Base-by-base conservation (phyloP, 2,797 vertebrate genomes). In the Paedocypris micromegethes region DNA sequence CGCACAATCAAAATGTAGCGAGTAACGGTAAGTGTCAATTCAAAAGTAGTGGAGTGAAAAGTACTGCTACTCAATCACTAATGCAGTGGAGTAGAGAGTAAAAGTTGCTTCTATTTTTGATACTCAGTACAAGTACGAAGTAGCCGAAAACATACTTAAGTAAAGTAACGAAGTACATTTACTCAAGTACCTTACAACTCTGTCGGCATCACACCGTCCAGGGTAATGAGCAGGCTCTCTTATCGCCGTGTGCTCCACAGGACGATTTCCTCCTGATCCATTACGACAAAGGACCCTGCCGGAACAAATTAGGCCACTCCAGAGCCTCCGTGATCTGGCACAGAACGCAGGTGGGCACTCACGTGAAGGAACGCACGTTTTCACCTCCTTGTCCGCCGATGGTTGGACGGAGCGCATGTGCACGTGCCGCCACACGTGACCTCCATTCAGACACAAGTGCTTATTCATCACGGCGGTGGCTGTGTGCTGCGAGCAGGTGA, bases 271-370 rank as follows among this genome's bases (percentile, higher is more conserved):
- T 99, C 58, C 90, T 99, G 76, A 98, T 98, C 84, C 96, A 98
- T 83, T 98, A 98, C 0, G 97, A 99, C 85, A 98, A 98, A 90
- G 97, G 97, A 63, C 96, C 97, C 46, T 99, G 97, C 84, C 90
- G 97, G 70, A 98, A 98, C 89, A 99, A 98, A 86, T 86, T 99
- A 81, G 97, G 97, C 76, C 97, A 99, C 82, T 98, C 96, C 86
- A 91, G 97, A 80, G 97, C 97, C 0, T 99, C 97, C 0, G 97
- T 99, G 76, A 98, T 99, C 88, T 99, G 97, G 97, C 97, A 99
- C 87, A 94, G 97, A 90, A 98, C 96, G 42, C 96, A 99, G 93
- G 96, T 98, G 86, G 84, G 86, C n/a, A 45, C 51, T 53, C 55
- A 51, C 54, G 9, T 45, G 9, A 48, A 57, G 6, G 3, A 37